phyloP scores from a whole-genome alignment of 2,113 vertebrate genomes.

The Amblyornis subalaris region DNA sequence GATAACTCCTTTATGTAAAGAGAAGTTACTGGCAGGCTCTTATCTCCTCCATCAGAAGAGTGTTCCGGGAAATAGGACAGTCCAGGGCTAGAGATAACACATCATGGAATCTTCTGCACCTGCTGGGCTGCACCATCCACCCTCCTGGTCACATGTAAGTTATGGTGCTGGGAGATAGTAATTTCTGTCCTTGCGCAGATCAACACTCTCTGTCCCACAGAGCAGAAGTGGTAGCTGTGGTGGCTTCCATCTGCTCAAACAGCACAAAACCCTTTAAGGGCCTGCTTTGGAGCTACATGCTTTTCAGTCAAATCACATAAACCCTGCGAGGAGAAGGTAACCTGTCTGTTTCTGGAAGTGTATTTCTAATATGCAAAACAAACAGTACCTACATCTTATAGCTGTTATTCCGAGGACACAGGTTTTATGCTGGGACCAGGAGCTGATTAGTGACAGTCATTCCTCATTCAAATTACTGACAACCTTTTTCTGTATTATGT shows the following conservation, averaged over 20 bases:
- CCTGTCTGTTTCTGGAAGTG: not conserved
- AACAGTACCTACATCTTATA: not conserved
- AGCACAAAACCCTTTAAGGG: not conserved
- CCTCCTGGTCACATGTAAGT: not conserved
- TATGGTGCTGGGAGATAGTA: not conserved
- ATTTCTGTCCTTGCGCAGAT: not conserved
- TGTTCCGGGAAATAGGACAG: conserved; percentile 40
- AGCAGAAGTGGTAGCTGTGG: conserved; percentile 34
- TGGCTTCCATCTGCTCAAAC: conserved; percentile 16
- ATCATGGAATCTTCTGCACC: conserved; percentile 24
- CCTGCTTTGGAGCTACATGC: not conserved
- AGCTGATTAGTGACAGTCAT: not conserved
- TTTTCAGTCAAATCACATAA: not conserved
- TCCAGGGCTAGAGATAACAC: conserved; percentile 21
- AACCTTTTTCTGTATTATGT: not conserved
- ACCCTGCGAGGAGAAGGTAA: not conserved
- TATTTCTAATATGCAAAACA: not conserved
- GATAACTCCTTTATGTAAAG: not conserved
- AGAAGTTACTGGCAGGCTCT: conserved; percentile 20
- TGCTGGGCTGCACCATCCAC: conserved; percentile 18
- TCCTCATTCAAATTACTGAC: not conserved
- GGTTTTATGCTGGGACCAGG: not conserved
- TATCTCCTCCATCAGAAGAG: conserved; percentile 35
- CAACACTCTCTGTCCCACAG: not conserved
- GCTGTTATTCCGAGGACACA: not conserved